phyloP scores from a whole-genome alignment of 2,797 vertebrate species.

The Hoplostethus mediterraneus region DNA sequence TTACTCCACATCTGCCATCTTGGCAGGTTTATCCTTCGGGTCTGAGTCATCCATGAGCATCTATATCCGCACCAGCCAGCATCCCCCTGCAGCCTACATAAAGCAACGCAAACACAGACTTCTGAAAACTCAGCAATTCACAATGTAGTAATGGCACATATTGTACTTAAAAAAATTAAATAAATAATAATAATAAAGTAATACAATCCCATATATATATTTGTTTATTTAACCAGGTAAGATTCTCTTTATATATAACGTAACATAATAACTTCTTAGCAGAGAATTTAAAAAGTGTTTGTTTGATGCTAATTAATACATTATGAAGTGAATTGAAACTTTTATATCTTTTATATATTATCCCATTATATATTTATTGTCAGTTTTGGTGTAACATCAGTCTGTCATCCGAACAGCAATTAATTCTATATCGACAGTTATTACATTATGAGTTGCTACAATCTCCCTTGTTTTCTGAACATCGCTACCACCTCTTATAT shows the following conservation, averaged over 20 bases:
- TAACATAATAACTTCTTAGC: slow-evolving; percentile 1
- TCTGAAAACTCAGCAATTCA: slow-evolving; percentile 5
- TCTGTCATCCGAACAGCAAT: slow-evolving; percentile 18
- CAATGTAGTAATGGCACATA: not conserved
- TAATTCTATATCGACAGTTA: too few species aligned
- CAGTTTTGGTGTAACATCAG: not conserved
- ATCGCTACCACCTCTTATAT: not conserved
- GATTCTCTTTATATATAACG: too few species aligned
- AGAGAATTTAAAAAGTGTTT: slow-evolving; percentile 2
- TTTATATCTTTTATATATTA: too few species aligned
- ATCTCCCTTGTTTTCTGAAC: not conserved
- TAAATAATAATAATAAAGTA: not conserved
- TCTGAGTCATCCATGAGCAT: slow-evolving; percentile 9
- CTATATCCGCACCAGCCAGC: not conserved
- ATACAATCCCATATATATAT: too few species aligned
- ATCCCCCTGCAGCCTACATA: not conserved
- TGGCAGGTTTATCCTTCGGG: not conserved
- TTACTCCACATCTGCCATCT: slow-evolving; percentile 2
- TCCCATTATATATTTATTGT: not conserved
- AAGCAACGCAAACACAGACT: not conserved
- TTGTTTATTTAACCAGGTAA: too few species aligned
- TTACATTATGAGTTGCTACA: too few species aligned
- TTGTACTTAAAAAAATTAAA: not conserved
- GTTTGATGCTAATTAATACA: slow-evolving; percentile 19
- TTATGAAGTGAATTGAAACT: slow-evolving; percentile 33